Evolutionary conservation across 2,113 vertebrate genomes (phyloP).

Genomic region (Melanerpes aurifrons): DNA sequence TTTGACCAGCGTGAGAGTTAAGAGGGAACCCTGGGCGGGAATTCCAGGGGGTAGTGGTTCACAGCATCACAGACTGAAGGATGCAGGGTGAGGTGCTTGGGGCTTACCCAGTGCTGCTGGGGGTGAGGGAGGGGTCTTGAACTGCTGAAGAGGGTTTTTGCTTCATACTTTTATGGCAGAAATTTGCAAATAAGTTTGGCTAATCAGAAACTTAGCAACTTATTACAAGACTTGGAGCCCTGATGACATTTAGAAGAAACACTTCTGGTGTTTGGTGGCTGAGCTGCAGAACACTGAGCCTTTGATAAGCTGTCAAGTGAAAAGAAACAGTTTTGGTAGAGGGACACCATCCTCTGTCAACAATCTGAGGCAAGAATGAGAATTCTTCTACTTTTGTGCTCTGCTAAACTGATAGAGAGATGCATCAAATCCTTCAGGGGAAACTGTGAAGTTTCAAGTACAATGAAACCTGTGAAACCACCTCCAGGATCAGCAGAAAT

Average conservation of each 20-base stretch:
- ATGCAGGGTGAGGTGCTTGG: background rate
- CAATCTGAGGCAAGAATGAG: slow-evolving; percentile 44
- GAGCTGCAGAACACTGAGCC: background rate
- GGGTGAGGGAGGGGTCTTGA: background rate
- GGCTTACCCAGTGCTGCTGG: background rate
- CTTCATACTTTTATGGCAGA: background rate
- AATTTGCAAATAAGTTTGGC: background rate
- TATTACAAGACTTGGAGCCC: background rate
- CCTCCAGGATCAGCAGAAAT: slow-evolving; percentile 70
- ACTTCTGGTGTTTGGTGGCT: background rate
- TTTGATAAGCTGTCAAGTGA: background rate
- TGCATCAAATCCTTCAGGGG: slow-evolving; percentile 51
- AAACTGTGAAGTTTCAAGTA: slow-evolving; percentile 73
- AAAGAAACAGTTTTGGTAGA: background rate
- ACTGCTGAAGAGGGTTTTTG: background rate
- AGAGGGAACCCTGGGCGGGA: background rate
- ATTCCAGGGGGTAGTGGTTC: background rate
- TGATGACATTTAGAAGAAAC: background rate
- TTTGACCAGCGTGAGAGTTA: background rate
- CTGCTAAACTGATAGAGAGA: slow-evolving; percentile 13
- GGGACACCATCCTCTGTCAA: slow-evolving; percentile 26
- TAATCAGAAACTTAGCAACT: background rate
- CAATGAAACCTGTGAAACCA: slow-evolving; percentile 72
- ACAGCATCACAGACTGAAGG: background rate
- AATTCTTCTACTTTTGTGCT: slow-evolving; percentile 45